Percentiles rank a stretch among this genome's conserved stretches.
phyloP scores from a whole-genome alignment of 2,797 vertebrate species.

The Echiichthys vipera region DNA sequence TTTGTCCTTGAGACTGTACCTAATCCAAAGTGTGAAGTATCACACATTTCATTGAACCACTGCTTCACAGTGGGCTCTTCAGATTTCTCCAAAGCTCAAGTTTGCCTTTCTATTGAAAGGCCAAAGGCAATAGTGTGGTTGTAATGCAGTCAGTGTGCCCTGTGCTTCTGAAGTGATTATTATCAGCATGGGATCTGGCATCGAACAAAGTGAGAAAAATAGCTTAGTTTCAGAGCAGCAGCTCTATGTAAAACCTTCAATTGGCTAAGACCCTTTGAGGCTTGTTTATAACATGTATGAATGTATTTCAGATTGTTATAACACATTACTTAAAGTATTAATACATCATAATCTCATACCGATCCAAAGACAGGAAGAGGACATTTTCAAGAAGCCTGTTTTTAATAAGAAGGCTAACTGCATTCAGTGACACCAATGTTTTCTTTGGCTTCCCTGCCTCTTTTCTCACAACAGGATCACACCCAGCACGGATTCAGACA shows the following conservation, averaged over 20 bases:
- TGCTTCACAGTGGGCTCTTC: constrained; percentile 16
- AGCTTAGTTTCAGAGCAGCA: constrained; percentile 3
- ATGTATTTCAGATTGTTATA: neutral
- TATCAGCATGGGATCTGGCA: constrained; percentile 37
- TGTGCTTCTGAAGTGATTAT: constrained; percentile 33
- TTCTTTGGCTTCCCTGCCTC: too few relatives aligned
- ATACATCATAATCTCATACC: too few relatives aligned
- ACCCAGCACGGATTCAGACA: too few relatives aligned
- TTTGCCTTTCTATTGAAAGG: constrained; percentile 35
- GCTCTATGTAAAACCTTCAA: neutral
- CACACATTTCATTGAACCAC: constrained; percentile 20
- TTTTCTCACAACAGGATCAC: too few relatives aligned
- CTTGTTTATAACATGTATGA: neutral
- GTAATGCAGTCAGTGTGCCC: constrained; percentile 22
- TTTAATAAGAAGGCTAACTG: too few relatives aligned
- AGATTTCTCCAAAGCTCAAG: constrained; percentile 34
- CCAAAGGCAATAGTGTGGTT: constrained; percentile 40
- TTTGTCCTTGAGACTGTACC: constrained; percentile 43
- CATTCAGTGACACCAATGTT: too few relatives aligned
- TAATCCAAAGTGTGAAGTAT: constrained; percentile 26
- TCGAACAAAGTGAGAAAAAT: constrained; percentile 8
- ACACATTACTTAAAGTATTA: neutral
- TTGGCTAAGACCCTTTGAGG: neutral
- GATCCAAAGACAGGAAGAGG: too few relatives aligned
- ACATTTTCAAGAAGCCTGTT: too few relatives aligned